Evolutionary conservation across 37 sponge, comb jelly and placozoan species (phyloP).

Genomic region (Amphimedon queenslandica): DNA sequence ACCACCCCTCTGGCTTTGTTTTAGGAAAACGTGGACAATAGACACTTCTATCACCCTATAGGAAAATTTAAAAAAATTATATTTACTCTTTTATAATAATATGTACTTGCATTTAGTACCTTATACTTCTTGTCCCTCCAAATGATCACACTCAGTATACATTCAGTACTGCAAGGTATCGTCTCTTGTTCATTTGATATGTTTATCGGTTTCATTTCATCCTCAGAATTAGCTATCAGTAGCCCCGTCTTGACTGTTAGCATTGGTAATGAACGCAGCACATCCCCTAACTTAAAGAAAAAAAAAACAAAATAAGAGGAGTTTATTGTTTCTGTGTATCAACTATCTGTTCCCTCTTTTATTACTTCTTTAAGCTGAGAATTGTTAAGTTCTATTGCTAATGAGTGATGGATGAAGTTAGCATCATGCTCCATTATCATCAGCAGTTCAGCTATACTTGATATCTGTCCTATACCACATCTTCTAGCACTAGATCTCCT

Average conservation of each 20-base stretch:
- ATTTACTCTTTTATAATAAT: not conserved
- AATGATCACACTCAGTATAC: slow-evolving; percentile 41
- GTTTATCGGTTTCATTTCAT: no score
- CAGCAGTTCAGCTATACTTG: slow-evolving; percentile 43
- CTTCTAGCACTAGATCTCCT: not conserved
- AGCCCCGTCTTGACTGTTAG: no score
- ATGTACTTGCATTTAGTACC: not conserved
- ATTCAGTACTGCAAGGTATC: slow-evolving; percentile 35
- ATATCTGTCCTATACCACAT: slow-evolving; percentile 21
- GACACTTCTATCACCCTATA: slow-evolving; percentile 22
- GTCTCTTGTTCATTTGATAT: slow-evolving; percentile 27
- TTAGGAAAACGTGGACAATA: slow-evolving; percentile 84
- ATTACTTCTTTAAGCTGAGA: no score
- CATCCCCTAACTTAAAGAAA: no score
- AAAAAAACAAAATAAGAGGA: no score
- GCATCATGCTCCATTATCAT: no score
- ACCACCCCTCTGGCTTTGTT: slow-evolving; percentile 96
- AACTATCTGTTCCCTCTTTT: no score
- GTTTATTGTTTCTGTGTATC: no score
- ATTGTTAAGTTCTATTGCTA: no score
- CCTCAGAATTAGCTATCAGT: no score
- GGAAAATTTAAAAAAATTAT: not conserved
- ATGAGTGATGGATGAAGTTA: no score
- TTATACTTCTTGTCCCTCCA: slow-evolving; percentile 11
- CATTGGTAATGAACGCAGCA: no score